These are phyloP conservation scores for Limnephilus lunatus DNA, from an alignment of 2,888 invertebrate genomes.

Conservation along the genomic window DNA sequence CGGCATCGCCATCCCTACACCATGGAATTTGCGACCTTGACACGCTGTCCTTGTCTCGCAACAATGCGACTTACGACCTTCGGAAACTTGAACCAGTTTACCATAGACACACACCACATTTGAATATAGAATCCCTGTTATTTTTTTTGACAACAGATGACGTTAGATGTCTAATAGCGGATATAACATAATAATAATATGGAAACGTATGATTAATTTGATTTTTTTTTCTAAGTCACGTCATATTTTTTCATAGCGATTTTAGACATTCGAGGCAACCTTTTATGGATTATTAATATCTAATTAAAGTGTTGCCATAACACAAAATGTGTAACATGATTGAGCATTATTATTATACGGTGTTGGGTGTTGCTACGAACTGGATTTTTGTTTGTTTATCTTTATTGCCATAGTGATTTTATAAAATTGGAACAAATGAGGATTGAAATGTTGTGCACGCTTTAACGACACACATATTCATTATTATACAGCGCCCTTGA, in stretches of 20 bases:
- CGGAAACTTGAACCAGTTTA: conserved; percentile 14
- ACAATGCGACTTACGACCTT: background rate
- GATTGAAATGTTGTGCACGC: background rate
- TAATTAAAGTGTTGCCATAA: background rate
- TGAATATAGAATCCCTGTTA: background rate
- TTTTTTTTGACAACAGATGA: background rate
- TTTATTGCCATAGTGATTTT: background rate
- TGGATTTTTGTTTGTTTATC: background rate
- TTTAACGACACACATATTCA: background rate
- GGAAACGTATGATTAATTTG: background rate
- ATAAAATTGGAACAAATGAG: background rate
- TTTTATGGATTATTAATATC: background rate
- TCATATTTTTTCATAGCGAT: background rate
- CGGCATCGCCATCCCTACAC: background rate
- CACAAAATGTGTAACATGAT: background rate
- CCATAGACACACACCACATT: background rate
- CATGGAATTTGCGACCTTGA: conserved; percentile 20
- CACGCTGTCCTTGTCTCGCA: conserved; percentile 16
- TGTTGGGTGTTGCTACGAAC: background rate
- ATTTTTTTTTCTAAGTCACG: background rate
- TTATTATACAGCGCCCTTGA: too few species aligned
- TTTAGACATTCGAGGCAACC: background rate
- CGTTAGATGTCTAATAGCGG: background rate
- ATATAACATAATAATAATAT: background rate
- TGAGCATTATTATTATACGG: background rate